Base-by-base conservation (phyloP, 2,888 invertebrate species). In the Scrobipalpa atriplicella region DNA sequence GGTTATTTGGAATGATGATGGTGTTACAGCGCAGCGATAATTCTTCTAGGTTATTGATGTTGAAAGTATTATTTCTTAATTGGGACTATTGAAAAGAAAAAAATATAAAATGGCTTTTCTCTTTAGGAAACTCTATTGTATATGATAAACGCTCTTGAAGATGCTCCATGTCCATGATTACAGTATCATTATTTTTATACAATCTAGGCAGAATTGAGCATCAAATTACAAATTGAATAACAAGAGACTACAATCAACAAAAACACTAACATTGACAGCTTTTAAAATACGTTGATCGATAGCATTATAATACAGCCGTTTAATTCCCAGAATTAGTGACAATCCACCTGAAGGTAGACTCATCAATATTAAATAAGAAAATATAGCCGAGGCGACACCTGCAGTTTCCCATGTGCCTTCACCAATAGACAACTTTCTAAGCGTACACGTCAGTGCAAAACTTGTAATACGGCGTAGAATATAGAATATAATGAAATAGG, bases 321-420 rank as follows among this genome's bases (percentile, higher is more conserved):
- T 66, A 69, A 67, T 70, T 65, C 63, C 64, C 66, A 70, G 65
- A 61, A 68, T 63, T 54, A 64, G 21, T 21, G 6, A 69, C 51
- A 70, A 72, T 70, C 72, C 72, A 73, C 72, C 73, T 71, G 68
- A 65, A 68, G 77, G 66, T 71, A 72, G 70, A 67, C 13, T 73
- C 77, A 83, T 91, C 66, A 72, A 91, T 87, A 83, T 86, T 90
- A 87, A 78, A 90, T 72, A 72, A 65, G 69, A 82, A 83, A 85
- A 85, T 83, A 80, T 75, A 71, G 74, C 79, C 81, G 76, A 79
- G 75, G 38, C 18, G 43, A 64, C 90, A 90, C 69, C 65, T 86
- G 91, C 29, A 5, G 1, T 47, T 79, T 92, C 89, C 70, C 89
- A 89, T 69, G 69, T 60, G 62, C 65, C 70, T 65, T 39, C 66